A percentile compares a stretch with the other conserved stretches of the same genome.
phyloP scores from a whole-genome alignment of 2,797 vertebrate species.

The Dryobates pubescens region DNA sequence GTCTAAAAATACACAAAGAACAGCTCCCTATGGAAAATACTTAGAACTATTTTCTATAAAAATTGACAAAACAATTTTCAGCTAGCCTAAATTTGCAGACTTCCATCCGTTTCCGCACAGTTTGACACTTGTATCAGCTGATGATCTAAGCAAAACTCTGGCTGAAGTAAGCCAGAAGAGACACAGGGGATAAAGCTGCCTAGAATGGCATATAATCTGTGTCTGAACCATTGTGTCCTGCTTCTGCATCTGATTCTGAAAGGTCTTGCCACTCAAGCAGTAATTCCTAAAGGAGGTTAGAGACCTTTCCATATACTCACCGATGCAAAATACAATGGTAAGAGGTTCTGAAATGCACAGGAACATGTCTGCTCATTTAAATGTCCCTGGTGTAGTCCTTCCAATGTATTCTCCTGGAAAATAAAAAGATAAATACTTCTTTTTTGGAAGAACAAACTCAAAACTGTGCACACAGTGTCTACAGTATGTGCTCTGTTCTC shows the following conservation, averaged over 20 bases:
- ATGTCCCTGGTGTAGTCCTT: conserved; percentile 83
- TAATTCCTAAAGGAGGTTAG: background rate
- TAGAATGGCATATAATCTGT: background rate
- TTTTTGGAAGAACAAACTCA: background rate
- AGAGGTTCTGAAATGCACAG: conserved; percentile 82
- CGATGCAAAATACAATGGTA: conserved; percentile 81
- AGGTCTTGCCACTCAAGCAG: background rate
- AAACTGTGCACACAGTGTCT: background rate
- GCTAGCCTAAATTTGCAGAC: background rate
- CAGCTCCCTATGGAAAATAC: background rate
- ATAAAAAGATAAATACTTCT: background rate
- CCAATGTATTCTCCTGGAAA: conserved; percentile 82
- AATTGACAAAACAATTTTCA: background rate
- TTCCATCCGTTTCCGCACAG: background rate
- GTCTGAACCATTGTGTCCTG: background rate
- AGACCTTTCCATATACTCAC: conserved; percentile 79
- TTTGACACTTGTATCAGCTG: background rate
- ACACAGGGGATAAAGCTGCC: background rate
- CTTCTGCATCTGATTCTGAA: background rate
- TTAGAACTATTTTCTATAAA: background rate
- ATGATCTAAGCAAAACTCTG: background rate
- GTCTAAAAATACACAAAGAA: background rate
- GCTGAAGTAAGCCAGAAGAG: background rate
- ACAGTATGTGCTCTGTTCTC: background rate
- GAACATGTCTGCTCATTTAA: conserved; percentile 85